Conservation (phyloP, 2,113 vertebrate genomes). For the Hypomesus transpacificus region DNA sequence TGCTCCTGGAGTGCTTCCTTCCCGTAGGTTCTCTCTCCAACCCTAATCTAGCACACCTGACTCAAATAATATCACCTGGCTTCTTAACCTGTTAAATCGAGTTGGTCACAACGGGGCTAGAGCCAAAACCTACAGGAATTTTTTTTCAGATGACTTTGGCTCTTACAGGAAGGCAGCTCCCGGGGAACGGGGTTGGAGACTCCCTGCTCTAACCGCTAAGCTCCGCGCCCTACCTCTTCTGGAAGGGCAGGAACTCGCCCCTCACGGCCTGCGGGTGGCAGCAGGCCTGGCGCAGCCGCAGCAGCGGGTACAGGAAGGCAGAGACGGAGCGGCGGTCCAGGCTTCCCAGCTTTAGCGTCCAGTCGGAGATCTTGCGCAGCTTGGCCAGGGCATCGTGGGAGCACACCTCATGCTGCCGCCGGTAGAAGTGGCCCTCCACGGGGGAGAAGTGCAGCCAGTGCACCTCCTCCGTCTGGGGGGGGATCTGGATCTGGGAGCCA, state of each 20-base stretch:
- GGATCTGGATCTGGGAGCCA: conserved; percentile 88
- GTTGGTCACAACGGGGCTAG: too few relatives aligned
- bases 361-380: conserved; percentile 94
- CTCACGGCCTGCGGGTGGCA: conserved; percentile 98
- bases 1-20: too few relatives aligned
- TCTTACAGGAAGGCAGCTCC: too few relatives aligned
- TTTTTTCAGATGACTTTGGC: too few relatives aligned
- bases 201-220: too few relatives aligned
- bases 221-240: conserved; percentile 83
- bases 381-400: conserved; percentile 93
- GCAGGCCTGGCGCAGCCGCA: conserved; percentile 94
- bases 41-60: too few relatives aligned
- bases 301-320: conserved; percentile 88
- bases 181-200: too few relatives aligned
- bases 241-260: conserved; percentile 95
- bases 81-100: too few relatives aligned
- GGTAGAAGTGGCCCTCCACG: conserved; percentile 97
- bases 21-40: too few relatives aligned
- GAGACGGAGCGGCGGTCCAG: conserved; percentile 91
- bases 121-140: too few relatives aligned
- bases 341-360: conserved; percentile 91
- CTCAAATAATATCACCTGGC: too few relatives aligned
- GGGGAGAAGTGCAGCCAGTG: conserved; percentile 97
- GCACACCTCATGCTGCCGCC: conserved; percentile 96
- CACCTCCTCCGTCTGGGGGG: conserved; percentile 90